These are phyloP conservation scores for Otocyon megalotis DNA, from an alignment of 2,113 vertebrate genomes.

Conservation along the genomic window DNA sequence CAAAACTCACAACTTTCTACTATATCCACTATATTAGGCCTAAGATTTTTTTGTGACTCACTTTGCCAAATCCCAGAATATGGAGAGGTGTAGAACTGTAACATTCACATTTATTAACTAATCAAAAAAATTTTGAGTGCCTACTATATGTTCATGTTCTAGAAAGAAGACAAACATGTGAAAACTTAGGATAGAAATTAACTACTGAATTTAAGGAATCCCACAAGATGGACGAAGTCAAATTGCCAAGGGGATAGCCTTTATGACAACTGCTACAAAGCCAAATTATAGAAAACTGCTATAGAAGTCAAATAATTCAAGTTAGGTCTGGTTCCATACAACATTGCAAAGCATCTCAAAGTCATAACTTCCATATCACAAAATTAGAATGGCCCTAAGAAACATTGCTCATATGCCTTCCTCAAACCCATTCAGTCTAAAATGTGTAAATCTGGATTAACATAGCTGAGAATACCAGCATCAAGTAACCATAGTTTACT, in stretches of 20 bases:
- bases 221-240: background rate
- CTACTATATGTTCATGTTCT: background rate
- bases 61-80: background rate
- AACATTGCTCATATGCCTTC: background rate
- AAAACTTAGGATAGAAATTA: background rate
- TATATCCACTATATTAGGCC: background rate
- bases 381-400: background rate
- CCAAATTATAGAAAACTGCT: background rate
- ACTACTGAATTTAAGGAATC: background rate
- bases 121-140: background rate
- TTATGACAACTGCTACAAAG: background rate
- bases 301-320: background rate
- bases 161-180: background rate
- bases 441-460: background rate
- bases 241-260: background rate
- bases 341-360: background rate
- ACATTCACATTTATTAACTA: slow-evolving; percentile 39
- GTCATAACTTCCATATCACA: background rate
- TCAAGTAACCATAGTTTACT: background rate
- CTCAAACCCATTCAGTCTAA: background rate
- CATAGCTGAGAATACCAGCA: background rate
- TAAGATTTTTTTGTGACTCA: background rate
- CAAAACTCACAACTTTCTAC: background rate
- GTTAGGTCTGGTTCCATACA: background rate
- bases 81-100: background rate